A percentile compares a stretch with the other conserved stretches of the same genome.
Conservation (phyloP, 2,888 invertebrate genomes). For the Drosophila parthenogenetica region DNA sequence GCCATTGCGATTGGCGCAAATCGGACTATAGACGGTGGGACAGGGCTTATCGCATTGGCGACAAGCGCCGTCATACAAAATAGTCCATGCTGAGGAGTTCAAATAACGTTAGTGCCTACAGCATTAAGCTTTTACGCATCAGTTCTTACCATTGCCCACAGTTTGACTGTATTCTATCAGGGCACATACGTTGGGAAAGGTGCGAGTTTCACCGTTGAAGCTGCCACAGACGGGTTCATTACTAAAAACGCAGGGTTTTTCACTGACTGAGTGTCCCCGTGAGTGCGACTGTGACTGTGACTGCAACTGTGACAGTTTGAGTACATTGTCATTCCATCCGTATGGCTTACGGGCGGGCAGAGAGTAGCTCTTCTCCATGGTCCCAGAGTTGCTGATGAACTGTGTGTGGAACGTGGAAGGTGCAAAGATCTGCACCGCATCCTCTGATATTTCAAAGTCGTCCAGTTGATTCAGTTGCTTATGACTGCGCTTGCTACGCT, state of each 20-base stretch:
- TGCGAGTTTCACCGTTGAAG: slow-evolving; percentile 58
- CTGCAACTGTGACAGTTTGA: not conserved
- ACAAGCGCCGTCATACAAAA: slow-evolving; percentile 69
- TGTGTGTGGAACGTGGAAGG: slow-evolving; percentile 72
- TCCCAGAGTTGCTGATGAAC: slow-evolving; percentile 63
- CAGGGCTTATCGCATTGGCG: slow-evolving; percentile 67
- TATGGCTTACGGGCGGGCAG: slow-evolving; percentile 59
- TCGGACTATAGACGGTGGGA: slow-evolving; percentile 59
- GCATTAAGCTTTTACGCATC: slow-evolving; percentile 15
- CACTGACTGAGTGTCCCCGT: not conserved
- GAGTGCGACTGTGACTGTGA: not conserved
- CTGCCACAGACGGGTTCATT: slow-evolving; percentile 68
- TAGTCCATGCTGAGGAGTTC: slow-evolving; percentile 68
- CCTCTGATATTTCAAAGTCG: slow-evolving; percentile 59
- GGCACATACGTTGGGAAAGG: slow-evolving; percentile 72
- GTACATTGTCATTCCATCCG: not conserved
- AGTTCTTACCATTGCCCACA: slow-evolving; percentile 61
- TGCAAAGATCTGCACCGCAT: slow-evolving; percentile 69
- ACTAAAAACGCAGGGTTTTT: slow-evolving; percentile 66
- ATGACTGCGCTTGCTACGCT: slow-evolving; percentile 64
- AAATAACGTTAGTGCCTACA: slow-evolving; percentile 1
- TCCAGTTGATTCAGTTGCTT: slow-evolving; percentile 39
- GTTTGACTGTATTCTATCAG: slow-evolving; percentile 66
- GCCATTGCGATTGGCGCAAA: slow-evolving; percentile 73
- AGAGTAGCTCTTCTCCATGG: slow-evolving; percentile 67